phyloP scores from a whole-genome alignment of 2,888 invertebrate species.

The Philereme transversata region DNA sequence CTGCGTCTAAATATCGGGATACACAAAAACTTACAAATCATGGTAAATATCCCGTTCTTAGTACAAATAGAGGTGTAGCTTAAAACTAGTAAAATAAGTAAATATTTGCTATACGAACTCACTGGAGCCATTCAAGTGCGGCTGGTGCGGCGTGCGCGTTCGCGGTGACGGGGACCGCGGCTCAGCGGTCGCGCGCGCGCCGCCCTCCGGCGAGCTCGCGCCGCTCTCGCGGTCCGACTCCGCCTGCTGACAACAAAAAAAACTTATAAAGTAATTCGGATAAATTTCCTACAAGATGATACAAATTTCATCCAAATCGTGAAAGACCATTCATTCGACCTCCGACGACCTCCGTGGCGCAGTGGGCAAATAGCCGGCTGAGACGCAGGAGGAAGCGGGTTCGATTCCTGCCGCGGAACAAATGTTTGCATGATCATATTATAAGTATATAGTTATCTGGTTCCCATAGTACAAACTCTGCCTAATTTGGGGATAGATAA shows the following conservation, averaged over 20 bases:
- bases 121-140: conserved; percentile 82
- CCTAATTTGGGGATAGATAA: no score
- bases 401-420: no score
- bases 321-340: background rate
- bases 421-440: no score
- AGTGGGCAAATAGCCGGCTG: no score
- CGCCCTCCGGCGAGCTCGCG: conserved; percentile 85
- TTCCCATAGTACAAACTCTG: no score
- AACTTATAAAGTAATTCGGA: background rate
- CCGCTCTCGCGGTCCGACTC: conserved; percentile 87
- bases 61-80: no score
- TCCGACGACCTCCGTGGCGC: no score
- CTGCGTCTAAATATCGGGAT: no score
- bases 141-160: conserved; percentile 68
- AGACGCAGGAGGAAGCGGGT: no score
- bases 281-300: background rate
- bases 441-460: no score
- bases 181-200: conserved; percentile 74
- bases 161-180: conserved; percentile 73
- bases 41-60: no score
- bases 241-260: conserved; percentile 69
- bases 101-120: conserved; percentile 77
- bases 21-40: no score
- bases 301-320: background rate
- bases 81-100: conserved; percentile 21